Base-by-base conservation (phyloP, 2,797 vertebrate species). In the Hippocampus kuda region DNA sequence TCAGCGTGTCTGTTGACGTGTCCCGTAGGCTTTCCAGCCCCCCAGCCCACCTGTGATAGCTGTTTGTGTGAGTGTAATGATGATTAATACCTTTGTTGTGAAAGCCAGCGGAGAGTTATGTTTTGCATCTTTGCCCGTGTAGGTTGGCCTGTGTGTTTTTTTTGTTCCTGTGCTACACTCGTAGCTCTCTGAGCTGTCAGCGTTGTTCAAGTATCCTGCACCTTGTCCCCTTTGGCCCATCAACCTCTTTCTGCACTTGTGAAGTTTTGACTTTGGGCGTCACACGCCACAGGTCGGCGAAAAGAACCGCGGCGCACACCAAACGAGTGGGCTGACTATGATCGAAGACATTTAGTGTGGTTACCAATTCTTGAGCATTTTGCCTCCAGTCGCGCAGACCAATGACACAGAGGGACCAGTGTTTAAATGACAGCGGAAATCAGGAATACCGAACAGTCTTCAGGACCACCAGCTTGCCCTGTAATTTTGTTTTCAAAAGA, bases 71-170 rank as follows among this genome's bases (percentile, higher is more conserved):
- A 83, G 82, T 82, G 82, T 87, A 87, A 86, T 86, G 81, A 88
- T 89, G 86, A 91, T 91, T 90, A 89, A 91, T 90, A 87, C 79
- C 84, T 87, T 86, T 89, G 88, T 89, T 91, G 89, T 89, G 84
- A 88, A 90, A 89, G 88, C 81, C 83, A 80, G 70, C 79, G 59
- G 85, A 84, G 85, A 83, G 72, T 76, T 76, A 65, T 76, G 75
- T 75, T 76, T 69, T 81, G 79, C 72, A 60, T 82, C 56, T 65
- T 44, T 66, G 67, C 49, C 22, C 57, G 67, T 49, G 68, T 67
- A 68, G 53, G 54, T 67, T 49, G 27, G 64, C 46, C 48, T 75
- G 26, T 64, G 67, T 4, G 16, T 65, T 62, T 18, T 18, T 30
- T 53, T 38, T n/a, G 24, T 30, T 60, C 65, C 67, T 2, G 64